A percentile compares a stretch with the other conserved stretches of the same genome.
phyloP scores from a whole-genome alignment of 2,888 invertebrate species.

The Mythimna ferrago region DNA sequence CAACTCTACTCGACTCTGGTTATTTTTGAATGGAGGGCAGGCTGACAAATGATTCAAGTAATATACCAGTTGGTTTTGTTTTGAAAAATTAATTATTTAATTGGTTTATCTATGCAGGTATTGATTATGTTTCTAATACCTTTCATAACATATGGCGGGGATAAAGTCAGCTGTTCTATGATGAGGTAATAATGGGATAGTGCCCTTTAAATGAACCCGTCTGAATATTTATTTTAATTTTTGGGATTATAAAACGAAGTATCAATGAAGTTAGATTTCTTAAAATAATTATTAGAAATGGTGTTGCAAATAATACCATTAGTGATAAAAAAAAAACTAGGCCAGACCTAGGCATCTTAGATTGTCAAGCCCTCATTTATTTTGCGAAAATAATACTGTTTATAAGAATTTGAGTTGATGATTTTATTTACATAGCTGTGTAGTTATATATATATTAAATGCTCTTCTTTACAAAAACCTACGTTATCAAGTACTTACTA shows the following conservation, averaged over 20 bases:
- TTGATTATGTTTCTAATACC: background rate
- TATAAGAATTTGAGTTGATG: background rate
- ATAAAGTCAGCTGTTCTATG: background rate
- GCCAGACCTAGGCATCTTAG: background rate
- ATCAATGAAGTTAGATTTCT: background rate
- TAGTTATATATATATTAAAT: background rate
- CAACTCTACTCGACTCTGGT: too few relatives aligned
- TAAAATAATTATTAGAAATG: background rate
- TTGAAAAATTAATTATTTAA: too few relatives aligned
- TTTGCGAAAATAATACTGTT: background rate
- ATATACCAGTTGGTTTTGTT: too few relatives aligned
- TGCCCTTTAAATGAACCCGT: background rate
- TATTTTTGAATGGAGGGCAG: too few relatives aligned
- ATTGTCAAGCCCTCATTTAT: background rate
- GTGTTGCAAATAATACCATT: background rate
- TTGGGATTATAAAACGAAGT: background rate
- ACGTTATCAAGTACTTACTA: constrained; percentile 17
- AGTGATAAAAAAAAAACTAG: background rate
- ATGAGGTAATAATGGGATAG: background rate
- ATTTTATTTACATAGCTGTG: background rate
- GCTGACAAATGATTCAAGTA: too few relatives aligned
- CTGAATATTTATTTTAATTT: background rate
- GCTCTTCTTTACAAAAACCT: background rate
- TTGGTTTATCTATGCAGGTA: too few relatives aligned
- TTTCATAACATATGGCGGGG: background rate